phyloP scores from a whole-genome alignment of 2,113 vertebrate species.

The Myotis yumanensis region DNA sequence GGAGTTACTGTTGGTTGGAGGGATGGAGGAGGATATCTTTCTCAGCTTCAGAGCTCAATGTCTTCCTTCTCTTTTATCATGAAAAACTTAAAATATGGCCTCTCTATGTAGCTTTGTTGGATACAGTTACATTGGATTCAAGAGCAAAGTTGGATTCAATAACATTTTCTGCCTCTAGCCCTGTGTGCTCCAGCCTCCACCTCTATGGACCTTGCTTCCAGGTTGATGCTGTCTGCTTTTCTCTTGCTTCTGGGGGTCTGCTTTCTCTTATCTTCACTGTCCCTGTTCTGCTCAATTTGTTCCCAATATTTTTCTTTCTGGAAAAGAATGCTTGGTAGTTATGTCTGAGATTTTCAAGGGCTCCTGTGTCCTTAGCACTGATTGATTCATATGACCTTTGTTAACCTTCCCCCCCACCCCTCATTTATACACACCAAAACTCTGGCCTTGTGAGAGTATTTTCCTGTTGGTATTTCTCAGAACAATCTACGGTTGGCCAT shows the following conservation, averaged over 20 bases:
- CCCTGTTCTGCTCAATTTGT: background rate
- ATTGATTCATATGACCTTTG: background rate
- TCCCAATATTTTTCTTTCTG: background rate
- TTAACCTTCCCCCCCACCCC: background rate
- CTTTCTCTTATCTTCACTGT: background rate
- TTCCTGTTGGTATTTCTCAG: background rate
- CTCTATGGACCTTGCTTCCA: background rate
- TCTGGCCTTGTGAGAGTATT: background rate
- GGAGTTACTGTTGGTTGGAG: background rate
- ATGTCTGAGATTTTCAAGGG: conserved; percentile 10
- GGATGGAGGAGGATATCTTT: background rate
- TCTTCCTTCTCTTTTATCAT: background rate
- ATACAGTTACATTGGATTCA: background rate
- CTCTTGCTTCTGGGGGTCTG: background rate
- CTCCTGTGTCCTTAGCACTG: background rate
- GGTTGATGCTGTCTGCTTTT: background rate
- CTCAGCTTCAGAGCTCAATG: background rate
- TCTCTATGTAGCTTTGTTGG: background rate
- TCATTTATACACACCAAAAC: background rate
- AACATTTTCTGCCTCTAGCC: background rate
- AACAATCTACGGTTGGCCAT: background rate
- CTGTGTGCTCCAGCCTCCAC: background rate
- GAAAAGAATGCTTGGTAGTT: background rate
- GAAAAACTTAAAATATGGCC: background rate
- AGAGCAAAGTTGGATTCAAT: background rate